These are phyloP conservation scores for Tragopan temminckii DNA, from an alignment of 2,797 vertebrate species.

Conservation along the genomic window DNA sequence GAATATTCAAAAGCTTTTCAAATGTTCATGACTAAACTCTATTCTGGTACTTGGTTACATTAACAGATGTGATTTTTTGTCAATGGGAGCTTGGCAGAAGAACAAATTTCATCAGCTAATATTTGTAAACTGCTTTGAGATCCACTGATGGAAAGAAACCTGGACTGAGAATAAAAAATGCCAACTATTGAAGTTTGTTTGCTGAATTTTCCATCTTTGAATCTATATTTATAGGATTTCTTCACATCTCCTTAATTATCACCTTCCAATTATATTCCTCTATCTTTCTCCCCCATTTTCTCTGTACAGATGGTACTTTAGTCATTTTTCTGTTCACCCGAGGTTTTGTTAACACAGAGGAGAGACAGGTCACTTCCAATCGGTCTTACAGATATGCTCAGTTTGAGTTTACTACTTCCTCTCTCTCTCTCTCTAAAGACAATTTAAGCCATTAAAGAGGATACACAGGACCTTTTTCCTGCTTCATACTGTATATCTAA, in stretches of 20 bases:
- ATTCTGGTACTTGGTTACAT: slow-evolving; percentile 19
- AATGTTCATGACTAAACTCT: slow-evolving; percentile 21
- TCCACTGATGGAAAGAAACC: slow-evolving; percentile 59
- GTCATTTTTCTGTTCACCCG: slow-evolving; percentile 9
- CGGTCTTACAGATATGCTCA: not conserved
- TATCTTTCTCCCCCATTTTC: not conserved
- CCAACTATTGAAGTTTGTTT: slow-evolving; percentile 41
- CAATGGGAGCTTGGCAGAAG: slow-evolving; percentile 55
- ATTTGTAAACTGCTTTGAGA: slow-evolving; percentile 70
- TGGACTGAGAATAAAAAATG: slow-evolving; percentile 48
- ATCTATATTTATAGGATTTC: slow-evolving; percentile 52
- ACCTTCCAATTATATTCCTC: slow-evolving; percentile 33
- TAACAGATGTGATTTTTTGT: slow-evolving; percentile 70
- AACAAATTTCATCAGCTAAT: slow-evolving; percentile 55
- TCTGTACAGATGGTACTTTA: slow-evolving; percentile 4
- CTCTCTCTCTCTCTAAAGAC: not conserved
- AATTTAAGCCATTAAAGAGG: not conserved
- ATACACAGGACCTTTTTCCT: not conserved
- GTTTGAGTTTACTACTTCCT: not conserved
- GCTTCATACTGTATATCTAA: not conserved
- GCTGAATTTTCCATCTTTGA: slow-evolving; percentile 47
- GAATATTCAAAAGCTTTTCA: slow-evolving; percentile 48
- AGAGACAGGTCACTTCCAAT: not conserved
- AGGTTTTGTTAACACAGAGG: not conserved
- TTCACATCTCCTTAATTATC: slow-evolving; percentile 47